Evolutionary conservation across 2,888 invertebrate species (phyloP).

Genomic region (Didymodactylos carnosus): DNA sequence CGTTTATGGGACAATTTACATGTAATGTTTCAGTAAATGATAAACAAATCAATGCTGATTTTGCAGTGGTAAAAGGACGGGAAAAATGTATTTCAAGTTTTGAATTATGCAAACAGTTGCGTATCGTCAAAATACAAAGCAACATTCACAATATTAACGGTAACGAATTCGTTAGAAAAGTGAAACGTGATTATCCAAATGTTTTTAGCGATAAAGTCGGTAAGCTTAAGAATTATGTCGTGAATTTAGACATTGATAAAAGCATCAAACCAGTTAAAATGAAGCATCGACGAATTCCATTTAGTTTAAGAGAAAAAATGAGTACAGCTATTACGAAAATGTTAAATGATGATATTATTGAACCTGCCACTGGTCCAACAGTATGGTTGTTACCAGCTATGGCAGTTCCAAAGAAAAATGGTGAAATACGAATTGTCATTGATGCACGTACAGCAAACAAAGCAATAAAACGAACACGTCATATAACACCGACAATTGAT

Average conservation of each 20-base stretch:
- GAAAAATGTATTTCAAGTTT: background rate
- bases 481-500: conserved; percentile 9
- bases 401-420: too few relatives aligned
- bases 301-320: conserved; percentile 16
- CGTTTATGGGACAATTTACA: background rate
- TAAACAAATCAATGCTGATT: background rate
- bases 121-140: background rate
- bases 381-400: too few relatives aligned
- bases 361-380: conserved; percentile 17
- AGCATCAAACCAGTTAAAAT: conserved; percentile 16
- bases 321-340: conserved; percentile 16
- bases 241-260: conserved; percentile 17
- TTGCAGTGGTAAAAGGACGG: background rate
- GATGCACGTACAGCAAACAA: conserved; percentile 12
- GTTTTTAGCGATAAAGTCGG: background rate
- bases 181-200: background rate
- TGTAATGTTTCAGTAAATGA: background rate
- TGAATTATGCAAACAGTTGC: background rate
- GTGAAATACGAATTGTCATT: background rate
- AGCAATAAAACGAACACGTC: conserved; percentile 16
- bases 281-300: conserved; percentile 17
- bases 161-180: background rate
- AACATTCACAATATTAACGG: background rate
- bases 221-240: background rate
- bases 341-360: conserved; percentile 17